phyloP scores from a whole-genome alignment of 1,140 invertebrate genomes.

The Anadara kagoshimensis region DNA sequence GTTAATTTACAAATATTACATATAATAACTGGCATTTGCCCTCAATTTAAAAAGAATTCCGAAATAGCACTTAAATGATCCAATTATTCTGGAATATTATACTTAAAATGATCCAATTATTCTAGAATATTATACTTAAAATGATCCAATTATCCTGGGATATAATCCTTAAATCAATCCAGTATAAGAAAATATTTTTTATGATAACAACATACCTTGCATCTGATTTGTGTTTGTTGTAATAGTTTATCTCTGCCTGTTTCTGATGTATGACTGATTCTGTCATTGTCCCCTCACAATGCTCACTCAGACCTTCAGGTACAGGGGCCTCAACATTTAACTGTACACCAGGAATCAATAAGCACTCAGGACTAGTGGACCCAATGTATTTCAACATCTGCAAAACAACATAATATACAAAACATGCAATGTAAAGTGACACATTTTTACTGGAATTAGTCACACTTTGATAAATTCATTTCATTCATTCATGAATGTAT shows the following conservation, averaged over 20 bases:
- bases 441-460: too few species aligned
- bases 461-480: background rate
- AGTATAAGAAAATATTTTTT: too few species aligned
- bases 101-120: too few species aligned
- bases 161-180: too few species aligned
- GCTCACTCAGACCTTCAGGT: slow-evolving; percentile 66
- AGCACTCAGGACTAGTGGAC: slow-evolving; percentile 92
- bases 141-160: too few species aligned
- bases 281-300: slow-evolving; percentile 66
- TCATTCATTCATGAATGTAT: background rate
- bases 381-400: slow-evolving; percentile 93
- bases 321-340: slow-evolving; percentile 69
- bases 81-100: too few species aligned
- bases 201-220: slow-evolving; percentile 52
- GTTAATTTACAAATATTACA: too few species aligned
- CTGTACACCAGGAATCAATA: slow-evolving; percentile 71
- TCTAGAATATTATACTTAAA: too few species aligned
- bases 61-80: too few species aligned
- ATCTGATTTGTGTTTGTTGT: slow-evolving; percentile 60
- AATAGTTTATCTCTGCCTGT: slow-evolving; percentile 56
- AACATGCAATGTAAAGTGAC: background rate
- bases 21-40: too few species aligned
- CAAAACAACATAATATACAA: slow-evolving; percentile 48
- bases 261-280: slow-evolving; percentile 66
- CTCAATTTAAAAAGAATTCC: too few species aligned